Evolutionary conservation across 2,888 invertebrate species (phyloP).

Genomic region (Ligdia adustata): DNA sequence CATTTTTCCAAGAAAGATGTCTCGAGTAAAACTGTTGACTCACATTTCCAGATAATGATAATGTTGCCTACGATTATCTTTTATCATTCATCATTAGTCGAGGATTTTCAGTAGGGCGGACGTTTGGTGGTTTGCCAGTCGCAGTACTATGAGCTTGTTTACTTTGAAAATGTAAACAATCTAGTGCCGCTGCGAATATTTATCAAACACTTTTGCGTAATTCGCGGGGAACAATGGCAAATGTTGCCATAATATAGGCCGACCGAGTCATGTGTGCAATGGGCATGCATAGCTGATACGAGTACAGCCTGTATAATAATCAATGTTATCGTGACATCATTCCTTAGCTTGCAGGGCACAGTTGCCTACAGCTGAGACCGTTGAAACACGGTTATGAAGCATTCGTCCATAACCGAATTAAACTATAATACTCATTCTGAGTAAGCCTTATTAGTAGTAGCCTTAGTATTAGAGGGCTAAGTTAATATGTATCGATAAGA

Average conservation of each 20-base stretch:
- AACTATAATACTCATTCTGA: no score
- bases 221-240: conserved; percentile 69
- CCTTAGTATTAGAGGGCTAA: no score
- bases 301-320: conserved; percentile 42
- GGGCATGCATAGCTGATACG: conserved; percentile 30
- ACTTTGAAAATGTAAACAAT: conserved; percentile 67
- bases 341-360: conserved; percentile 23
- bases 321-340: conserved; percentile 43
- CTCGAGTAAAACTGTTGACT: background rate
- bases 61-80: no score
- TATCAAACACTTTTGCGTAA: conserved; percentile 75
- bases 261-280: conserved; percentile 41
- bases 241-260: conserved; percentile 74
- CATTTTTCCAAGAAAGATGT: background rate
- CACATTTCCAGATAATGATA: conserved; percentile 6
- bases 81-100: conserved; percentile 3
- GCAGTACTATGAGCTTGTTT: conserved; percentile 48
- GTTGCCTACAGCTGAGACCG: no score
- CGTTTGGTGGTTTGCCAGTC: conserved; percentile 17
- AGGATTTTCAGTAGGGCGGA: conserved; percentile 10
- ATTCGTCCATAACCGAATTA: no score
- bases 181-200: conserved; percentile 62
- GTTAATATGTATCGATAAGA: no score
- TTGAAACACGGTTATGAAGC: no score
- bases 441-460: no score